A percentile compares a stretch with the other conserved stretches of the same genome.
phyloP scores from a whole-genome alignment of 2,797 vertebrate genomes.

The Meriones psammophilus region DNA sequence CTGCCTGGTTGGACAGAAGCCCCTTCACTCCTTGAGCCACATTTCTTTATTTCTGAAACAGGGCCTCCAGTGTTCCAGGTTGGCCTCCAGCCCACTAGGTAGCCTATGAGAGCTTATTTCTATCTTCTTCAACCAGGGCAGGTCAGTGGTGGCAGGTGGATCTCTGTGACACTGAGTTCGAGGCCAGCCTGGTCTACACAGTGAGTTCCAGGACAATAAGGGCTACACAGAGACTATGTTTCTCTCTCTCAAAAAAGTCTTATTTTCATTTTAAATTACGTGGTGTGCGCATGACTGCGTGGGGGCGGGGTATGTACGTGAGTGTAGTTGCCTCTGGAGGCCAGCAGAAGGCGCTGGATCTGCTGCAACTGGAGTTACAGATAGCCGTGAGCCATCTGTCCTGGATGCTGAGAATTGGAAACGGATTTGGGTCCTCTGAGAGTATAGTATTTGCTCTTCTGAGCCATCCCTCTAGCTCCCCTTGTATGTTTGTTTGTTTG shows the following conservation, averaged over 20 bases:
- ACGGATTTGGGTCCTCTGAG: not conserved
- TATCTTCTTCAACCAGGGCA: not conserved
- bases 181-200: not conserved
- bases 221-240: not conserved
- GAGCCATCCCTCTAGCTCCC: not conserved
- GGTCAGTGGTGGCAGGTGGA: not conserved
- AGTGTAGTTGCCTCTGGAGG: not conserved
- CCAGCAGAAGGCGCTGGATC: not conserved
- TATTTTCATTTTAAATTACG: not conserved
- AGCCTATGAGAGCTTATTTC: not conserved
- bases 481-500: not conserved
- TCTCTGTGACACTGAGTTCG: not conserved
- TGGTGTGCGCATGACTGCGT: not conserved
- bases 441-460: not conserved
- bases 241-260: too few relatives aligned
- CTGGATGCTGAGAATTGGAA: not conserved
- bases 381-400: not conserved
- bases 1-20: not conserved
- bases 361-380: not conserved
- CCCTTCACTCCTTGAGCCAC: not conserved
- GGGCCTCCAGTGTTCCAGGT: not conserved
- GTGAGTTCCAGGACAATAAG: not conserved
- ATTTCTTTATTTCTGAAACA: not conserved
- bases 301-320: not conserved
- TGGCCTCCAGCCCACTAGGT: not conserved